Evolutionary conservation across 2,797 vertebrate genomes (phyloP).

Genomic region (Semotilus atromaculatus): DNA sequence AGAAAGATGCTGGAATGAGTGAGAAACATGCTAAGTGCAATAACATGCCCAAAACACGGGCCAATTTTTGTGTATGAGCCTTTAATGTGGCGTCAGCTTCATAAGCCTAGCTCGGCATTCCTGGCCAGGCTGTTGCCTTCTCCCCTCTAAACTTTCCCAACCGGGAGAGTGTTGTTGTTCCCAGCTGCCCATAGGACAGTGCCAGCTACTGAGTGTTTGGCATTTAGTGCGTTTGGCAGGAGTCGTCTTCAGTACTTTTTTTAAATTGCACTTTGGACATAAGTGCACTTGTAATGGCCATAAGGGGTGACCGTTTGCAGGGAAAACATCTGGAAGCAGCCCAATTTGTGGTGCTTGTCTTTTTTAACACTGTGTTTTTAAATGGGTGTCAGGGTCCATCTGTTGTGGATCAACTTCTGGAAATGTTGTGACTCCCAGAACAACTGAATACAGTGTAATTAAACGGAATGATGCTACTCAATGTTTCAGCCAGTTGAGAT

Average conservation of each 20-base stretch:
- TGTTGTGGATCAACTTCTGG: constrained; percentile 49
- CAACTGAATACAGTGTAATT: constrained; percentile 25
- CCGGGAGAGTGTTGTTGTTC: constrained; percentile 26
- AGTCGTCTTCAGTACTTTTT: constrained; percentile 22
- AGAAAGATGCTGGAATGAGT: constrained; percentile 38
- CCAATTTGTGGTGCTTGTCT: constrained; percentile 37
- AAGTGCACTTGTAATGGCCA: constrained; percentile 38
- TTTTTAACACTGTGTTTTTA: constrained; percentile 51
- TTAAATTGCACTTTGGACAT: constrained; percentile 18
- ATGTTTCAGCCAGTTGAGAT: constrained; percentile 5
- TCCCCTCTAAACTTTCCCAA: constrained; percentile 14
- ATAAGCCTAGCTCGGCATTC: constrained; percentile 39
- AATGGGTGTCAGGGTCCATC: constrained; percentile 55
- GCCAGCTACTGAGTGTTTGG: constrained; percentile 48
- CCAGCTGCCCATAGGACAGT: constrained; percentile 37
- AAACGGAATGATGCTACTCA: constrained; percentile 11
- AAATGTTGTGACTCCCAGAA: constrained; percentile 29
- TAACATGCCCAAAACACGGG: not conserved
- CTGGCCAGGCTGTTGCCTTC: constrained; percentile 24
- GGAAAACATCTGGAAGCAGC: constrained; percentile 5
- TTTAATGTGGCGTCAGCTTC: constrained; percentile 43
- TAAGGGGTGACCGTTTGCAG: constrained; percentile 27
- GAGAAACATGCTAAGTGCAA: constrained; percentile 23
- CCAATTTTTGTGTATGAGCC: constrained; percentile 30
- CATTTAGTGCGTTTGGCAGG: constrained; percentile 16